phyloP scores from a whole-genome alignment of 2,113 vertebrate genomes.

The Heliornis fulica region DNA sequence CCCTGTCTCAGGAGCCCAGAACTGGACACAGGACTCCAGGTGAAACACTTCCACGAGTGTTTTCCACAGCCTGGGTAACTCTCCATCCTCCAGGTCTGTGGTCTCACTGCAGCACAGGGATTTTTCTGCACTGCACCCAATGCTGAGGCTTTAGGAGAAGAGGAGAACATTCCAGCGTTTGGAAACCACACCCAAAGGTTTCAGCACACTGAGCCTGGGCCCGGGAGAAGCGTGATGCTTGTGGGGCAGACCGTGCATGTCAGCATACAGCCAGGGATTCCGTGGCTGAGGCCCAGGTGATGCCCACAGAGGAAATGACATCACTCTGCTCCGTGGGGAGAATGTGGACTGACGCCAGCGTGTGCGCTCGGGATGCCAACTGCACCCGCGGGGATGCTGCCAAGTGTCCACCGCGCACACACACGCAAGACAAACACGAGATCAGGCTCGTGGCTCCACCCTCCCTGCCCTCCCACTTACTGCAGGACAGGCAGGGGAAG shows the following conservation, averaged over 20 bases:
- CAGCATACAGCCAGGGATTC: rapidly evolving
- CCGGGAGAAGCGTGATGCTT: rapidly evolving
- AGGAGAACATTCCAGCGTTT: neutral
- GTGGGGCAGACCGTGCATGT: neutral
- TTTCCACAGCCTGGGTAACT: neutral
- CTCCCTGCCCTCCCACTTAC: neutral
- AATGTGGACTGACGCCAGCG: neutral
- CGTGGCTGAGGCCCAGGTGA: neutral
- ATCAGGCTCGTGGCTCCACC: neutral
- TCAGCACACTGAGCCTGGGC: rapidly evolving
- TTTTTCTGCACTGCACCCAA: neutral
- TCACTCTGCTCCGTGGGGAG: neutral
- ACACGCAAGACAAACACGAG: neutral
- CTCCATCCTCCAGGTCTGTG: neutral
- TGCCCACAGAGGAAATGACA: neutral
- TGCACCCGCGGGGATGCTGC: neutral
- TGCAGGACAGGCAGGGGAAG: neutral
- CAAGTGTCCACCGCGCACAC: neutral
- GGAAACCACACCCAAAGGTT: neutral
- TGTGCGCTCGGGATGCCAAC: neutral
- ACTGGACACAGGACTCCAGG: no score
- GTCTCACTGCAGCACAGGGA: rapidly evolving
- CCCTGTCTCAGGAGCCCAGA: no score
- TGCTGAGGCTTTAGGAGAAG: neutral
- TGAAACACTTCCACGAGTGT: neutral